Evolutionary conservation across 2,113 vertebrate species (phyloP).

Genomic region (Melanostigma gelatinosum): DNA sequence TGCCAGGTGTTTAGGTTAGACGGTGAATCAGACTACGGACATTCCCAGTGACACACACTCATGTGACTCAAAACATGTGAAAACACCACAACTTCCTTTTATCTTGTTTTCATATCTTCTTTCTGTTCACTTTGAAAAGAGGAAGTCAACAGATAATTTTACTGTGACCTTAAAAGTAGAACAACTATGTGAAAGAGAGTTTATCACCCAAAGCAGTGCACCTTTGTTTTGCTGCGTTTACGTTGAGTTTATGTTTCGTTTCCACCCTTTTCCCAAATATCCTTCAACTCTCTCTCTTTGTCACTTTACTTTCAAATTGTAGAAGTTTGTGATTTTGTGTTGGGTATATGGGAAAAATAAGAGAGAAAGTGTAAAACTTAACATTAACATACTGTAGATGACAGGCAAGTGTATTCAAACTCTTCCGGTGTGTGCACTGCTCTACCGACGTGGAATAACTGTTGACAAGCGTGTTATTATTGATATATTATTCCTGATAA

Average conservation of each 20-base stretch:
- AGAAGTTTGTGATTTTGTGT: not conserved
- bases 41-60: conserved; percentile 1
- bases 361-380: not conserved
- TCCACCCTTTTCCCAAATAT: not conserved
- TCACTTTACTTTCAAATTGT: not conserved
- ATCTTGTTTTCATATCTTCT: not conserved
- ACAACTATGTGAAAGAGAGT: not conserved
- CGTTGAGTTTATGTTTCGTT: not conserved
- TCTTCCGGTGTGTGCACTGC: not conserved
- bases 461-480: not conserved
- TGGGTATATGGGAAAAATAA: not conserved
- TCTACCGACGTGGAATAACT: not conserved
- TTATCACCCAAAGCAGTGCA: not conserved
- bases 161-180: not conserved
- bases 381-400: not conserved
- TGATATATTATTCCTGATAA: not conserved
- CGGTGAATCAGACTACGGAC: not conserved
- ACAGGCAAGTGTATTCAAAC: not conserved
- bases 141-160: not conserved
- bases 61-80: conserved; percentile 28
- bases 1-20: not conserved
- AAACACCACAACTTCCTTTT: not conserved
- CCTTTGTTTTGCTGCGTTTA: not conserved
- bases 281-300: not conserved
- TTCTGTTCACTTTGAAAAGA: conserved; percentile 23